Conservation (phyloP, 2,888 invertebrate genomes). For the Lobophora halterata region DNA sequence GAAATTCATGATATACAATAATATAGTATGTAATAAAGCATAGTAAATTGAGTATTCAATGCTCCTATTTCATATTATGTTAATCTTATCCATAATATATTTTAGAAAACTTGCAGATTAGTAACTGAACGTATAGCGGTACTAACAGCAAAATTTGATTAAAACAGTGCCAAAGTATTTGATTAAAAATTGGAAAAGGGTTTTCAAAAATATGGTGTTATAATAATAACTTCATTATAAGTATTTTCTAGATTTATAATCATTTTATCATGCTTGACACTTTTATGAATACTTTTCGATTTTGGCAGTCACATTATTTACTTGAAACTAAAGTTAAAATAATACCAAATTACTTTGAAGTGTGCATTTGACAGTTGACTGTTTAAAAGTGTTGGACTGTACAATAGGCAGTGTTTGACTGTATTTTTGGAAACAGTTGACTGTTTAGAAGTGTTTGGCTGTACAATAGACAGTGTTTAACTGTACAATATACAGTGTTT, state of each 20-base stretch:
- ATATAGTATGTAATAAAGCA: constrained; percentile 18
- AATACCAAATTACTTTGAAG: background rate
- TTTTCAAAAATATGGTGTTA: constrained; percentile 27
- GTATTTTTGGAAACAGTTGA: too few species aligned
- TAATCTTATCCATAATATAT: too few species aligned
- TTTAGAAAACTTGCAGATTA: too few species aligned
- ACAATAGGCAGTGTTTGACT: too few species aligned
- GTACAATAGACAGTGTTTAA: too few species aligned
- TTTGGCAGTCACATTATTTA: constrained; percentile 68
- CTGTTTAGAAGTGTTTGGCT: too few species aligned
- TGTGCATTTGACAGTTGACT: too few species aligned
- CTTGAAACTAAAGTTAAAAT: constrained; percentile 5
- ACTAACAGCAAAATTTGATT: background rate
- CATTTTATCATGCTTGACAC: constrained; percentile 55
- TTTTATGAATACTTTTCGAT: constrained; percentile 62
- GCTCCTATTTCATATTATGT: constrained; percentile 2
- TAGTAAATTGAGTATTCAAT: constrained; percentile 47
- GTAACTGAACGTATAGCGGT: constrained; percentile 14
- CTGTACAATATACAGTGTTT: too few species aligned
- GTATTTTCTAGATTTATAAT: constrained; percentile 36
- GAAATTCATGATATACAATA: background rate
- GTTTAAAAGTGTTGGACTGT: too few species aligned
- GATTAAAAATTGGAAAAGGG: background rate
- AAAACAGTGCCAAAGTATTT: constrained; percentile 1
- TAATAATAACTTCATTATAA: constrained; percentile 26